A percentile compares a stretch with the other conserved stretches of the same genome.
Evolutionary conservation across 2,888 invertebrate species (phyloP).

Genomic region (Polymixis lichenea): DNA sequence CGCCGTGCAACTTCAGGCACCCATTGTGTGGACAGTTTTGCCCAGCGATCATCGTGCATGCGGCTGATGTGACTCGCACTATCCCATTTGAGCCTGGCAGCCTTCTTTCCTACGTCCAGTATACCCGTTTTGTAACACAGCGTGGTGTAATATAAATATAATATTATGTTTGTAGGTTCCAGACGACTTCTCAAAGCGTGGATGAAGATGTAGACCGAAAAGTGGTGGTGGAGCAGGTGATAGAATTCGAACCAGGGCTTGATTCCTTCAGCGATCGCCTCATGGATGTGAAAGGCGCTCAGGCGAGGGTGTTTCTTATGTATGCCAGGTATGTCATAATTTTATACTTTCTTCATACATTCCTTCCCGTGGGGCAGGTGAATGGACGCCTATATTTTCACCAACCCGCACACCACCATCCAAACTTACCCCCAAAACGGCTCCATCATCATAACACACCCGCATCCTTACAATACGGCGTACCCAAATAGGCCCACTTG

Average conservation of each 20-base stretch:
- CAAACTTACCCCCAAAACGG: neutral
- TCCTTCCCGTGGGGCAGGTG: neutral
- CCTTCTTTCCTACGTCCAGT: neutral
- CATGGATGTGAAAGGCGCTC: slow-evolving; percentile 95
- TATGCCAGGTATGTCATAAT: slow-evolving; percentile 95
- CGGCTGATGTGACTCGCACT: neutral
- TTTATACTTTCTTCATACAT: neutral
- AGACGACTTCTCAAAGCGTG: slow-evolving; percentile 97
- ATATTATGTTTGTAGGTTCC: slow-evolving; percentile 90
- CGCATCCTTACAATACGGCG: neutral
- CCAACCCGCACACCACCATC: no score
- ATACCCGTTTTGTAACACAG: no score
- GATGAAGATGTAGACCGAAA: slow-evolving; percentile 98
- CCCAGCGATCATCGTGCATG: neutral
- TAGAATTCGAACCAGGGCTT: slow-evolving; percentile 97
- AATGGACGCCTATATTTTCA: neutral
- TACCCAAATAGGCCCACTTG: no score
- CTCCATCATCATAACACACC: neutral
- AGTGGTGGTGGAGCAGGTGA: slow-evolving; percentile 97
- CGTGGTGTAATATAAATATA: neutral
- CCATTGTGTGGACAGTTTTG: neutral
- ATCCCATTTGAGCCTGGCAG: neutral
- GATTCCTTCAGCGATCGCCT: slow-evolving; percentile 96
- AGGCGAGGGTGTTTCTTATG: slow-evolving; percentile 97
- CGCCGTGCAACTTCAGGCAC: neutral